Evolutionary conservation across 1,140 invertebrate species (phyloP).

Genomic region (Polypedilum vanderplanki): DNA sequence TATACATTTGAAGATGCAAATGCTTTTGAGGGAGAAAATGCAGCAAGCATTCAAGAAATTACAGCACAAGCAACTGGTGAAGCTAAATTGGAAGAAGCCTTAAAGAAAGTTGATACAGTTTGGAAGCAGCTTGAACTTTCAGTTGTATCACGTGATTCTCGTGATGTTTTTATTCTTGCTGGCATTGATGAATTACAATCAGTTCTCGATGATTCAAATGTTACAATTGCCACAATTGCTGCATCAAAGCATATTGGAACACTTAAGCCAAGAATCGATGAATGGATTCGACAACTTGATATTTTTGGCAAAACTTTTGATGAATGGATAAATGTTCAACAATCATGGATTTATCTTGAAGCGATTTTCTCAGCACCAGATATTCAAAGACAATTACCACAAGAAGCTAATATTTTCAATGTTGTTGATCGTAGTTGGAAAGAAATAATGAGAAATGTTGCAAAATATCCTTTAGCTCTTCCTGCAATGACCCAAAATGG

Average conservation of each 20-base stretch:
- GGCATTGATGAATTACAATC: constrained; percentile 76
- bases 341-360: constrained; percentile 79
- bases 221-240: constrained; percentile 75
- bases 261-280: constrained; percentile 70
- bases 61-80: constrained; percentile 79
- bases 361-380: constrained; percentile 85
- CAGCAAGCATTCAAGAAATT: constrained; percentile 70
- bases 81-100: constrained; percentile 64
- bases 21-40: constrained; percentile 54
- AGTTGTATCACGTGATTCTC: constrained; percentile 65
- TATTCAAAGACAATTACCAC: constrained; percentile 77
- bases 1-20: constrained; percentile 60
- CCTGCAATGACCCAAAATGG: constrained; percentile 56
- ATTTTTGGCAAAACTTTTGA: constrained; percentile 70
- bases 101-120: constrained; percentile 74
- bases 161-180: constrained; percentile 75
- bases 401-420: constrained; percentile 75
- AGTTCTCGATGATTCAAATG: constrained; percentile 75
- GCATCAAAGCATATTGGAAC: constrained; percentile 76
- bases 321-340: constrained; percentile 75
- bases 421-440: constrained; percentile 82
- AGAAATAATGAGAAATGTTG: constrained; percentile 67
- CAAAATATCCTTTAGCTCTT: constrained; percentile 65
- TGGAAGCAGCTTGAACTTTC: constrained; percentile 75
- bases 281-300: constrained; percentile 68